These are phyloP conservation scores for Macrosoma leucophasiata DNA, from an alignment of 2,888 invertebrate species.

Conservation along the genomic window DNA sequence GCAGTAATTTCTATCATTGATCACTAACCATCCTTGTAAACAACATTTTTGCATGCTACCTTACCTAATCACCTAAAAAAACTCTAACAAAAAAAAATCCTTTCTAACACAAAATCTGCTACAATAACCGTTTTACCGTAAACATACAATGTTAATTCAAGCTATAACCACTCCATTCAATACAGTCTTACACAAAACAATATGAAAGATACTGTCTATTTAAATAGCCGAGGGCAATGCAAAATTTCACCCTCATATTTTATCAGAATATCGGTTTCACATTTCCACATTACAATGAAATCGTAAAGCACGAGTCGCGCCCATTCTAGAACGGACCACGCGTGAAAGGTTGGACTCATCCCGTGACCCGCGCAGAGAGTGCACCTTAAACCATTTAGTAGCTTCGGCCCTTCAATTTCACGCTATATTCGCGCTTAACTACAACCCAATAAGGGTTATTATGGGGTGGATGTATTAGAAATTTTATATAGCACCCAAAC, in stretches of 20 bases:
- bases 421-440: constrained; percentile 12
- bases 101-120: constrained; percentile 7
- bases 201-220: too few relatives aligned
- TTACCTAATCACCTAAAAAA: not conserved
- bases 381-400: constrained; percentile 43
- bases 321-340: constrained; percentile 56
- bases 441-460: constrained; percentile 22
- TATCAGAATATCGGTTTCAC: constrained; percentile 30
- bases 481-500: constrained; percentile 19
- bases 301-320: constrained; percentile 38
- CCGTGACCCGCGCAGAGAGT: constrained; percentile 67
- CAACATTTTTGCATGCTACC: not conserved
- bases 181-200: too few relatives aligned
- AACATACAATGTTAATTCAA: not conserved
- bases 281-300: constrained; percentile 37
- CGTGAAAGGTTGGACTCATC: constrained; percentile 74
- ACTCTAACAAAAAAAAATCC: too few relatives aligned
- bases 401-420: constrained; percentile 13
- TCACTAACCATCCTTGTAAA: too few relatives aligned
- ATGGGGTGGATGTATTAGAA: constrained; percentile 17
- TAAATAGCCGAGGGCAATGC: too few relatives aligned
- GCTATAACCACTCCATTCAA: not conserved
- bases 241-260: constrained; percentile 22
- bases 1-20: too few relatives aligned
- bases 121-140: not conserved